Base-by-base conservation (phyloP, 2,888 invertebrate species). In the Allygus modestus region DNA sequence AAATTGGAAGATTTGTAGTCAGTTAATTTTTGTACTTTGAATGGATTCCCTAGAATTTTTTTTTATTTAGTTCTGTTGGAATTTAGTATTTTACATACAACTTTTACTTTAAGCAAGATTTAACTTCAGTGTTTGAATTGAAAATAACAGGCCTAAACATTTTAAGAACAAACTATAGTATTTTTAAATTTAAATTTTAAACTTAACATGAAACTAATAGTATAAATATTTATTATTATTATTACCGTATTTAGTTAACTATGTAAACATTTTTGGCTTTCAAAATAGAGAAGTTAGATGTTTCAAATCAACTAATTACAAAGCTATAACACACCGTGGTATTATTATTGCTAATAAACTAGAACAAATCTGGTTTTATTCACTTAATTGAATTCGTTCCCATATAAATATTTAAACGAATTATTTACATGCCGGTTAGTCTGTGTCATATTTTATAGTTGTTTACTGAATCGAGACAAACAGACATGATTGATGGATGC, bases 331-430 rank as follows among this genome's bases (percentile, higher is more conserved):
- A 28, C 17, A n/a, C 17, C 65, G 17, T 65, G 11, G 12, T 28
- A 28, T 28, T 28, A 65, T 65, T 65, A 31, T 65, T 65, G 65
- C 65, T 31, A 28, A 65, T 65, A 31, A 65, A 65, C 65, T 28
- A 28, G 28, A 65, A 31, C 65, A 65, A 65, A 28, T 17, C 65
- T 15, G 31, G 31, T 65, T 65, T 65, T 65, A 65, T 65, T 65
- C 65, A 65, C 65, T 65, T 65, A 65, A 65, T 65, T 65, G 65
- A 65, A 65, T 31, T 28, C 31, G 65, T 65, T 65, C 65, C 65
- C 65, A 65, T 65, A 28, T 65, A 65, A 65, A 65, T 65, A 65
- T 65, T 65, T 65, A 65, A 65, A 28, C 65, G 65, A 28, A 65
- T 65, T 65, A 65, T 65, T 65, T 65, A 31, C 65, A 65, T 28